Evolutionary conservation across 2,113 vertebrate genomes (phyloP), one percentile per base, ranked within the genome.

Genomic region (Etheostoma cragini): DNA sequence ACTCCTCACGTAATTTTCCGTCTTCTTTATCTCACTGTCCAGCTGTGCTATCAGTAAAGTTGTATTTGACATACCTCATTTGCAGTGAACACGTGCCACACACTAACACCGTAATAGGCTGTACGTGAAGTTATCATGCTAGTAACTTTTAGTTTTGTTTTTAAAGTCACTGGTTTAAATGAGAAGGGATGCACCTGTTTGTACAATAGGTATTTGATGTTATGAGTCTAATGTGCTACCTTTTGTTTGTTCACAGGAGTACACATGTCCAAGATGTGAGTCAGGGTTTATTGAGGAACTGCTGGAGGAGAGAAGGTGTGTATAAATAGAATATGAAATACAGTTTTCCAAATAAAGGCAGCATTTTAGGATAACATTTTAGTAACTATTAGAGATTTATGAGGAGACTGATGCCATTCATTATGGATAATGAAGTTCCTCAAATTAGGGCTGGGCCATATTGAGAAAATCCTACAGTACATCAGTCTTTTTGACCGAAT

Each of bases 201-300:
- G 0, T 66, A 24, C 38, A 64, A 53, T 21, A 42, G n/a, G 26
- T 42, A 2, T 7, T 38, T 52, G 26, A 62, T 14, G 19, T 3
- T 19, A 22, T 56, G 49, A 53, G 6, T 50, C 8, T 49, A 33
- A 62, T 53, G 47, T 64, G 47, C 17, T 56, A 1, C 12, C 4
- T 45, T 76, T n/a, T 78, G 10, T 73, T 76, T 73, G 54, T 84
- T 83, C 47, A 0, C 82, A 99, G 98, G 98, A 99, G 58, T 99
- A 98, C 78, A 98, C 96, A 53, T 99, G 98, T 92, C 98, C 97
- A 3, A 94, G 96, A 91, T 98, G 98, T 76, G 97, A 99, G 33
- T 98, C 97, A 26, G 97, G 98, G 8, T 99, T 99, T 81, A 98
- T 99, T 24, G 98, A 99, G 85, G 97, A 98, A 60, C 96, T 99